phyloP scores from a whole-genome alignment of 2,113 vertebrate genomes.

The Azemiops feae region DNA sequence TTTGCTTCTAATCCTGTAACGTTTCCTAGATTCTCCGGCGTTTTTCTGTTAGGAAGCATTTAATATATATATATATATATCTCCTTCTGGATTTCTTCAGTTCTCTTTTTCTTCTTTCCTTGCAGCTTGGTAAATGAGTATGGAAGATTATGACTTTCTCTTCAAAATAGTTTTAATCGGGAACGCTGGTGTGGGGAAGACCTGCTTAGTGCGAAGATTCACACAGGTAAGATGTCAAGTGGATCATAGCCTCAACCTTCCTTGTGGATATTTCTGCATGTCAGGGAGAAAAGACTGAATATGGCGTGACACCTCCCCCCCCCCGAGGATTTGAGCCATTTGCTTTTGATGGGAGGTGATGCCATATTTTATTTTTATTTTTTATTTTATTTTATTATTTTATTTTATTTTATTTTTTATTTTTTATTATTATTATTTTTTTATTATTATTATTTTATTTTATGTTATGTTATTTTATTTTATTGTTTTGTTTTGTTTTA shows the following conservation, averaged over 20 bases:
- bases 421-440: no score
- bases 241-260: background rate
- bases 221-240: constrained; percentile 85
- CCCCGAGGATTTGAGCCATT: background rate
- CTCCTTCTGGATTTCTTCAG: background rate
- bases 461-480: no score
- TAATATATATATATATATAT: no score
- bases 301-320: background rate
- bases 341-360: background rate
- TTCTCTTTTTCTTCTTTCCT: background rate
- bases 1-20: background rate
- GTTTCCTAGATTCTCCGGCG: no score
- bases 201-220: constrained; percentile 95
- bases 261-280: background rate
- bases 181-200: constrained; percentile 99
- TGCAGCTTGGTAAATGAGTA: constrained; percentile 90
- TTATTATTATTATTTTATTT: no score
- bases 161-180: constrained; percentile 99
- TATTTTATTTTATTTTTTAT: background rate
- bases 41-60: background rate
- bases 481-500: no score
- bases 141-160: constrained; percentile 99
- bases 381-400: background rate
- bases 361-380: background rate
- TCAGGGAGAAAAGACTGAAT: no score